Evolutionary conservation across 2,113 vertebrate species (phyloP).

Genomic region (Chrysemys picta): DNA sequence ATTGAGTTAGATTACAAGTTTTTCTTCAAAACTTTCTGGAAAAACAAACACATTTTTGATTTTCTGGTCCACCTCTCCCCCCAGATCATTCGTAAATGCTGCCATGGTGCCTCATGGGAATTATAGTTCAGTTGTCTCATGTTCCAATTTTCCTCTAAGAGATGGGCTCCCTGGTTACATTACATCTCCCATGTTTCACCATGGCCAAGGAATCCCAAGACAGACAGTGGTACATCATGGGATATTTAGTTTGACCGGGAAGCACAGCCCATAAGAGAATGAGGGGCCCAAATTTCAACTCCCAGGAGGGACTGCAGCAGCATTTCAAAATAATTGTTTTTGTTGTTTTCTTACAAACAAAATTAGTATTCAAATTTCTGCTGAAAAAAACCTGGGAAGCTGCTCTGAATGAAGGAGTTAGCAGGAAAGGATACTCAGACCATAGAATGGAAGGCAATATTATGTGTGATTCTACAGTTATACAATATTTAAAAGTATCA

Average conservation of each 20-base stretch:
- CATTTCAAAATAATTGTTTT: not conserved
- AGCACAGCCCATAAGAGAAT: not conserved
- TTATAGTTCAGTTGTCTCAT: too few species aligned
- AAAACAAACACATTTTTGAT: too few species aligned
- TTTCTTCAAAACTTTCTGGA: too few species aligned
- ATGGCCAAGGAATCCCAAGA: not conserved
- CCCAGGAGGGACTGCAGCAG: not conserved
- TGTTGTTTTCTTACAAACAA: not conserved
- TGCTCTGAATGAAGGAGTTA: accelerated
- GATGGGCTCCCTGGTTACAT: too few species aligned
- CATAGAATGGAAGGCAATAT: not conserved
- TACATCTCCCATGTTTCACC: too few species aligned
- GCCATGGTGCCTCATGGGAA: too few species aligned
- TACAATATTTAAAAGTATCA: not conserved
- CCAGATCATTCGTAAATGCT: too few species aligned
- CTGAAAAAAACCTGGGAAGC: not conserved
- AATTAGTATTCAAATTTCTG: not conserved
- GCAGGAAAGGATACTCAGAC: not conserved
- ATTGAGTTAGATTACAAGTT: too few species aligned
- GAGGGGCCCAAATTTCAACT: not conserved
- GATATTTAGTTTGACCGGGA: not conserved
- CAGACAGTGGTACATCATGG: not conserved
- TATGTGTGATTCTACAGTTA: not conserved
- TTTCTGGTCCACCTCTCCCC: too few species aligned
- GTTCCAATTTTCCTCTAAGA: too few species aligned